These are phyloP conservation scores for Trichogramma pretiosum DNA, from an alignment of 1,140 invertebrate species.

Conservation along the genomic window DNA sequence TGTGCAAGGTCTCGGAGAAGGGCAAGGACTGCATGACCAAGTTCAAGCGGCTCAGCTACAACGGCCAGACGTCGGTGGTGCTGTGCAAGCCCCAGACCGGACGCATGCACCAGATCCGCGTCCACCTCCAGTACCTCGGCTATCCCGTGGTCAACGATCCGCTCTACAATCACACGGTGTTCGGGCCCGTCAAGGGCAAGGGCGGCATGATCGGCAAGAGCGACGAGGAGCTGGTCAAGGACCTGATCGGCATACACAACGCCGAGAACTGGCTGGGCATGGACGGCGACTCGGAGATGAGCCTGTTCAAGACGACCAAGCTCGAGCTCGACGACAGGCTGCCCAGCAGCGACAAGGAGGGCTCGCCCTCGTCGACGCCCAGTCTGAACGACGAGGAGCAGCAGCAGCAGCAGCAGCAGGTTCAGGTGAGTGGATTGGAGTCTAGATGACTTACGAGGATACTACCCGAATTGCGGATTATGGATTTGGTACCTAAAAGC, in stretches of 20 bases:
- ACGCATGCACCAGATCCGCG: constrained; percentile 96
- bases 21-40: constrained; percentile 86
- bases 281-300: constrained; percentile 76
- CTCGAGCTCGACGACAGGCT: constrained; percentile 53
- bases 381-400: constrained; percentile 34
- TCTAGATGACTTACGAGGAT: too few relatives aligned
- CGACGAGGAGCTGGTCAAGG: constrained; percentile 81
- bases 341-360: constrained; percentile 35
- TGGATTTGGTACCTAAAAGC: too few relatives aligned
- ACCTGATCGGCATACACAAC: constrained; percentile 84
- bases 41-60: constrained; percentile 81
- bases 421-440: too few relatives aligned
- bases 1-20: constrained; percentile 82
- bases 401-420: constrained; percentile 31
- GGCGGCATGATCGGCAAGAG: constrained; percentile 84
- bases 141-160: constrained; percentile 96
- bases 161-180: constrained; percentile 86
- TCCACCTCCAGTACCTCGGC: constrained; percentile 96
- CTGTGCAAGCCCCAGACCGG: constrained; percentile 89
- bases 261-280: constrained; percentile 89
- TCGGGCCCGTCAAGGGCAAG: constrained; percentile 86
- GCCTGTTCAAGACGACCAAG: constrained; percentile 63
- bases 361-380: constrained; percentile 37
- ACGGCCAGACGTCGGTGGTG: constrained; percentile 84
- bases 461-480: too few relatives aligned